Evolutionary conservation across 2,113 vertebrate species (phyloP).

Genomic region (Ginglymostoma cirratum): DNA sequence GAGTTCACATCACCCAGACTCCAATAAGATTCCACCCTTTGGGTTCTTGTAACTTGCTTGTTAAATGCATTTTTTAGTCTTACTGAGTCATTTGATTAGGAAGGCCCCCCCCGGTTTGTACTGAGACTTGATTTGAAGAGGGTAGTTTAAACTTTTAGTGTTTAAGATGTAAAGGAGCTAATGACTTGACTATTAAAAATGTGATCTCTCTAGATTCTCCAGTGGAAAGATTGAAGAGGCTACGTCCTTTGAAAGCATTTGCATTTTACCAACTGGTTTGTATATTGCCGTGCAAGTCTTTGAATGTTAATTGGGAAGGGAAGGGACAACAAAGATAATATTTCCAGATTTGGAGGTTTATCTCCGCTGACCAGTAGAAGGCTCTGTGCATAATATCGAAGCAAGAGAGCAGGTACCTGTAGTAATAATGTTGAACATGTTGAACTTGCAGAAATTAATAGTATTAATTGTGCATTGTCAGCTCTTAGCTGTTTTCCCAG

Average conservation of each 20-base stretch:
- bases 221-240: conserved; percentile 14
- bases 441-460: not conserved
- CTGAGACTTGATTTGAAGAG: not conserved
- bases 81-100: not conserved
- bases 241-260: not conserved
- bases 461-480: not conserved
- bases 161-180: not conserved
- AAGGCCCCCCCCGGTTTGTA: not conserved
- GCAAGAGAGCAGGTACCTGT: not conserved
- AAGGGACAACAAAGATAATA: not conserved
- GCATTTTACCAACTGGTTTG: conserved; percentile 24
- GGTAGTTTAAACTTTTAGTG: not conserved
- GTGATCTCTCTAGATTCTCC: conserved; percentile 5
- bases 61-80: not conserved
- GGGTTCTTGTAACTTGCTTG: not conserved
- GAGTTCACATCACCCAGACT: too few species aligned
- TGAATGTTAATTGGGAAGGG: not conserved
- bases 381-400: not conserved
- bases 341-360: not conserved
- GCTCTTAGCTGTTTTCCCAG: not conserved
- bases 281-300: not conserved
- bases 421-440: not conserved
- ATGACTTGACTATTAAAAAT: conserved; percentile 7
- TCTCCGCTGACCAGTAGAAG: too few species aligned
- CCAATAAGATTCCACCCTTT: too few species aligned